Evolutionary conservation across 2,797 vertebrate species (phyloP), one percentile per base, ranked within the genome.

Genomic region (Thunnus albacares): DNA sequence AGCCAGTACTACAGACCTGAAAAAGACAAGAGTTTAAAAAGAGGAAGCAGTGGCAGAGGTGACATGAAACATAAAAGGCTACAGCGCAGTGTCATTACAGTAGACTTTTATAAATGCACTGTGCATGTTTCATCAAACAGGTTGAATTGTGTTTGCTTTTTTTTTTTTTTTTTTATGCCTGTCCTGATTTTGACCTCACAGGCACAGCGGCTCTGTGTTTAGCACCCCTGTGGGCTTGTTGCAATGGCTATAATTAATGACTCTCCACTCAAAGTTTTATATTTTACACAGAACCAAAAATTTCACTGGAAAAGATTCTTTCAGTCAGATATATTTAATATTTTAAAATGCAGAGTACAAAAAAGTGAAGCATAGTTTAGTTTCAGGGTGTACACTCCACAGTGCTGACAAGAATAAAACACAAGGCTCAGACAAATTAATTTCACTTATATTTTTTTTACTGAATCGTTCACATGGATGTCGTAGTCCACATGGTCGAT

Each of bases 1-100:
- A 24, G 93, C 84, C 95, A 99, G 92, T 89, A 99, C 85, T 87
- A 98, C 93, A 41, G 95, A 90, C 96, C 96, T 96, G 88, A 13
- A 45, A 80, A 35, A 78, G 63, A 88, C 26, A 85, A 45, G 56
- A 30, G 53, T 24, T 24, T 24, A 24, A 6, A 26, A 28, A 14
- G 28, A 76, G 26, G 0, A 0, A 35, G 33, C 24, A 17, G 30
- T 17, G 35, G 3, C 24, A 45, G 24, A 28, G 30, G 7, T 20
- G 18, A 62, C 17, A 58, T 17, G 2, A 28, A 79, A 61, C 45
- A 77, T 18, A 26, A 63, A 75, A 72, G 49, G 43, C 33, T 49
- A 10, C 61, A 53, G 51, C 24, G 2, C 18, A 57, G 26, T 56
- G 22, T 52, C 35, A 70, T 53, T 53, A 47, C 24, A 73, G 41